Evolutionary conservation across 2,888 invertebrate genomes (phyloP), one percentile per base, ranked within the genome.

Genomic region (Amiota mariae): DNA sequence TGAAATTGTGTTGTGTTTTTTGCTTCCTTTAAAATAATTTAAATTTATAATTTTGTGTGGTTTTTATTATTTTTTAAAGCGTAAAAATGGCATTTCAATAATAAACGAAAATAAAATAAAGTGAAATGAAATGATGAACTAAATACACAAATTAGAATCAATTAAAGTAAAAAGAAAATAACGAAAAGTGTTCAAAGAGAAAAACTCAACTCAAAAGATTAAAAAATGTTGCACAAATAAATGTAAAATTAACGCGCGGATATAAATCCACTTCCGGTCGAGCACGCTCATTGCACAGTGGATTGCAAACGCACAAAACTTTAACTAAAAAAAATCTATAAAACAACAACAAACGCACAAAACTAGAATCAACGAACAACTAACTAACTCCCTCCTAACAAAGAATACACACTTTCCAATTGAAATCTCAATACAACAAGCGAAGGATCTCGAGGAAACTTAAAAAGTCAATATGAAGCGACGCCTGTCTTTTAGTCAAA

Each of bases 401-500:
- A 67, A 64, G 70, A 57, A 72, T 20, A 10, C 49, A 70, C 12
- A 73, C 36, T 49, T 71, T 73, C 12, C 59, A 66, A 74, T 68
- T 66, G 72, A 71, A 59, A 67, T 15, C 57, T 15, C 51, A 70
- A 67, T 72, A 56, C 70, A 67, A 57, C 46, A 72, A 66, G 73
- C 75, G 36, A 70, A 72, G 36, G 46, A 76, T 66, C 76, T 66
- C 76, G 59, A 78, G 70, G 36, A 61, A 72, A 61, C 48, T 15
- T 56, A 13, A 66, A 81, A 11, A 59, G 36, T 36, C 3, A 36
- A 36, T 36, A 36, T 36, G 18, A 57, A 70, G 81, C 73, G 84
- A 80, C 84, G 81, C 79, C 79, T 74, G 76, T 78, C 76, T 57
- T 15, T 76, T 75, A 76, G 73, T 9, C 75, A 77, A 13, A 80